Evolutionary conservation across 2,888 invertebrate species (phyloP).

Genomic region (Lamellibrachia satsuma): DNA sequence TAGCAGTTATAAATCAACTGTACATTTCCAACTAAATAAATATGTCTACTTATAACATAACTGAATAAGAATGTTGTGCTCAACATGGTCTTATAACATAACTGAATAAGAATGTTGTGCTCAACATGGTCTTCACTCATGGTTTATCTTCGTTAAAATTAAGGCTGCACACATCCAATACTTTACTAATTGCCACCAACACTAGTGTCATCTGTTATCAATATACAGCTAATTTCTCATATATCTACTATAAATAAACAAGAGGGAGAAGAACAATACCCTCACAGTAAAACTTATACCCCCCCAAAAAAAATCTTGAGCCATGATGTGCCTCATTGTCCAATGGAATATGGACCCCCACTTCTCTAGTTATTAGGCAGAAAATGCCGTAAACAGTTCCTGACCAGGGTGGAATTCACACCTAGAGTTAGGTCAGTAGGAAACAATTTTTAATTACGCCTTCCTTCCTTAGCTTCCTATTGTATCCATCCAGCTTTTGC

Average conservation of each 20-base stretch:
- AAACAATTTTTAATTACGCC: too few relatives aligned
- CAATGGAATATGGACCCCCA: too few relatives aligned
- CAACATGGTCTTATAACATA: not conserved
- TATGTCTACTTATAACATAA: not conserved
- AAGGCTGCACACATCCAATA: not conserved
- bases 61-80: not conserved
- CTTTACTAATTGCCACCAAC: not conserved
- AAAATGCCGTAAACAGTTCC: not conserved
- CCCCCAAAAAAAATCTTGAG: too few relatives aligned
- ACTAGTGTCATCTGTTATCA: not conserved
- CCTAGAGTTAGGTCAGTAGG: too few relatives aligned
- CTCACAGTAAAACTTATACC: too few relatives aligned
- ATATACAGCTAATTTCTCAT: too few relatives aligned
- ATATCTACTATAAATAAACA: too few relatives aligned
- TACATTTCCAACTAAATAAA: not conserved
- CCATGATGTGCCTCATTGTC: too few relatives aligned
- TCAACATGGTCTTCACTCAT: not conserved
- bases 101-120: not conserved
- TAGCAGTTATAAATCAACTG: not conserved
- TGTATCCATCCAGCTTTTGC: too few relatives aligned
- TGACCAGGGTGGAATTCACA: not conserved
- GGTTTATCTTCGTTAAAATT: not conserved
- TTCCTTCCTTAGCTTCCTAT: too few relatives aligned
- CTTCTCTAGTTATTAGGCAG: not conserved
- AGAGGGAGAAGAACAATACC: too few relatives aligned